These are phyloP conservation scores for Tokudaia tokunoshimensis DNA, from an alignment of 2,797 vertebrate genomes.

Conservation along the genomic window DNA sequence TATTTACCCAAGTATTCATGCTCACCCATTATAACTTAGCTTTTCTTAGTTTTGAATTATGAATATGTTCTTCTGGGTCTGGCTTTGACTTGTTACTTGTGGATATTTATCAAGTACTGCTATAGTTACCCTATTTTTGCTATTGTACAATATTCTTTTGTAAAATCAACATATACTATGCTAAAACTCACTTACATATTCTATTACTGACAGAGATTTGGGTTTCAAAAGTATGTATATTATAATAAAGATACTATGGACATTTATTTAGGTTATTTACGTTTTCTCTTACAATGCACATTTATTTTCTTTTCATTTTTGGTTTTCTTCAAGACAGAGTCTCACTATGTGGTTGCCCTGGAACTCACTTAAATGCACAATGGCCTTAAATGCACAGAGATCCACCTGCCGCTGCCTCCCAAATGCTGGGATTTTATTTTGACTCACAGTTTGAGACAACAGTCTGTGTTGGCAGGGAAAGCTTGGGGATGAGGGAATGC, in stretches of 20 bases:
- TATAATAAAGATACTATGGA: not conserved
- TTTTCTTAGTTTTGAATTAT: not conserved
- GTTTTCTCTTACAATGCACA: not conserved
- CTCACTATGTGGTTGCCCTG: not conserved
- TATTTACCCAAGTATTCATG: not conserved
- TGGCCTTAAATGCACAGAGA: not conserved
- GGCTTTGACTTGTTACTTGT: not conserved
- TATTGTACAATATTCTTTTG: not conserved
- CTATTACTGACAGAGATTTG: not conserved
- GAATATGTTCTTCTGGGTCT: not conserved
- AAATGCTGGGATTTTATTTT: not conserved
- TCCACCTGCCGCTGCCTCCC: not conserved
- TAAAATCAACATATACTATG: not conserved
- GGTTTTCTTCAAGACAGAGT: not conserved
- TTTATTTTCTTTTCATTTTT: not conserved
- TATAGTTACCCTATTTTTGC: not conserved
- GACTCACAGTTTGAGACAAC: not conserved
- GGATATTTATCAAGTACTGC: not conserved
- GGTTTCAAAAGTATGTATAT: not conserved
- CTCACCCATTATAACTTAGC: not conserved
- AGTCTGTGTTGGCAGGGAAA: no score
- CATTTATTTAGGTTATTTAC: not conserved
- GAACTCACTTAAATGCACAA: not conserved
- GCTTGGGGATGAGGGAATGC: no score
- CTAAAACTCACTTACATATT: not conserved